phyloP scores from a whole-genome alignment of 2,888 invertebrate genomes.

The Sussaba pulchella region DNA sequence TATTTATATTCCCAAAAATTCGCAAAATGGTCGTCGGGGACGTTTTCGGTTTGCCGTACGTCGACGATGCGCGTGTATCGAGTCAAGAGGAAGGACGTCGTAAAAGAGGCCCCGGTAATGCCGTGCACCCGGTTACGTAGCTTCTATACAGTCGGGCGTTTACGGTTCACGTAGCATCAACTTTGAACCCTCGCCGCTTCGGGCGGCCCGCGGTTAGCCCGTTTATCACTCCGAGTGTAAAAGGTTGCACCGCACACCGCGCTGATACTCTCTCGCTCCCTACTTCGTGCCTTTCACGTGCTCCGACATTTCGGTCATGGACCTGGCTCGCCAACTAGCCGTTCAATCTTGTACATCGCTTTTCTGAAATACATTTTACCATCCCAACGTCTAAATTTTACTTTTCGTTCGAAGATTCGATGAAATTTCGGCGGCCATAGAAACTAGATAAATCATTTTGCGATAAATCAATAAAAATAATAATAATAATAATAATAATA shows the following conservation, averaged over 20 bases:
- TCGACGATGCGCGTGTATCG: slow-evolving; percentile 48
- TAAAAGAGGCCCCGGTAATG: slow-evolving; percentile 66
- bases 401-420: no score
- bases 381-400: no score
- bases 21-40: background rate
- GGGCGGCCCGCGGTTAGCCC: slow-evolving; percentile 67
- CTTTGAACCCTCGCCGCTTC: slow-evolving; percentile 71
- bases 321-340: slow-evolving; percentile 17
- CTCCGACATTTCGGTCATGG: slow-evolving; percentile 43
- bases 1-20: background rate
- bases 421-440: no score
- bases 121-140: slow-evolving; percentile 28
- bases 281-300: slow-evolving; percentile 14
- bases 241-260: slow-evolving; percentile 68
- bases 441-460: no score
- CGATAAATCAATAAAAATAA: no score
- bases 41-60: background rate
- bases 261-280: slow-evolving; percentile 14
- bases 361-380: background rate
- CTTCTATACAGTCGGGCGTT: slow-evolving; percentile 58
- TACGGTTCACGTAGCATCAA: slow-evolving; percentile 73
- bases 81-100: slow-evolving; percentile 71
- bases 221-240: slow-evolving; percentile 79
- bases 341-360: slow-evolving; percentile 9
- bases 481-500: no score